These are phyloP conservation scores for Cheirogaleus medius DNA, from an alignment of 2,113 vertebrate genomes.

Conservation along the genomic window DNA sequence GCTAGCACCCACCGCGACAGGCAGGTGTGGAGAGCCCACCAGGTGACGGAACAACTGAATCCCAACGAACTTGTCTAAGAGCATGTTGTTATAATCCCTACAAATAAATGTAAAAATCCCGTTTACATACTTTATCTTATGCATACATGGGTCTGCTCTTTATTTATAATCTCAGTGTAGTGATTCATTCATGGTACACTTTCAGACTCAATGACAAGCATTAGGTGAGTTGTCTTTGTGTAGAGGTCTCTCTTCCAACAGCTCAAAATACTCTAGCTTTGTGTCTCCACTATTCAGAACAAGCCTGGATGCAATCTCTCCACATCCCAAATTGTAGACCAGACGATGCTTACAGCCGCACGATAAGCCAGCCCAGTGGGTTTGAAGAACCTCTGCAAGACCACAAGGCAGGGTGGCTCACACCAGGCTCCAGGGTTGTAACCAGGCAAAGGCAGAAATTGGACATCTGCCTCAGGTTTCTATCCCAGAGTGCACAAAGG, in stretches of 20 bases:
- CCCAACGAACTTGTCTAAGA: no score
- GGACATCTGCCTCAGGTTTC: background rate
- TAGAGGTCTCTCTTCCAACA: no score
- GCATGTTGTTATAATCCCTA: background rate
- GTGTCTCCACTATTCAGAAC: accelerated
- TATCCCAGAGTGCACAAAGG: background rate
- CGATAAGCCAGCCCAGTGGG: accelerated
- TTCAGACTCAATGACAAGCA: background rate
- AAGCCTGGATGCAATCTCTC: background rate
- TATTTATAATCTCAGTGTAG: background rate
- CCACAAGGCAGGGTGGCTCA: background rate
- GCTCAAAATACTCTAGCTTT: background rate
- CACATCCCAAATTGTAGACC: accelerated
- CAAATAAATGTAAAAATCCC: background rate
- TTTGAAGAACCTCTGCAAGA: background rate
- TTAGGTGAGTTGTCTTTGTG: background rate
- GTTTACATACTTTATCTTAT: background rate
- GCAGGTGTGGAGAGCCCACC: no score
- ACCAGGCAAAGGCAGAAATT: background rate
- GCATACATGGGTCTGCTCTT: background rate
- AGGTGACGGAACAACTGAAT: background rate
- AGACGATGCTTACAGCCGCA: accelerated
- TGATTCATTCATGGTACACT: accelerated
- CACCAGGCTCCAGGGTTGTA: background rate
- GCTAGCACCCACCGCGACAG: accelerated